phyloP scores from a whole-genome alignment of 2,113 vertebrate genomes.

The Lethenteron reissneri region DNA sequence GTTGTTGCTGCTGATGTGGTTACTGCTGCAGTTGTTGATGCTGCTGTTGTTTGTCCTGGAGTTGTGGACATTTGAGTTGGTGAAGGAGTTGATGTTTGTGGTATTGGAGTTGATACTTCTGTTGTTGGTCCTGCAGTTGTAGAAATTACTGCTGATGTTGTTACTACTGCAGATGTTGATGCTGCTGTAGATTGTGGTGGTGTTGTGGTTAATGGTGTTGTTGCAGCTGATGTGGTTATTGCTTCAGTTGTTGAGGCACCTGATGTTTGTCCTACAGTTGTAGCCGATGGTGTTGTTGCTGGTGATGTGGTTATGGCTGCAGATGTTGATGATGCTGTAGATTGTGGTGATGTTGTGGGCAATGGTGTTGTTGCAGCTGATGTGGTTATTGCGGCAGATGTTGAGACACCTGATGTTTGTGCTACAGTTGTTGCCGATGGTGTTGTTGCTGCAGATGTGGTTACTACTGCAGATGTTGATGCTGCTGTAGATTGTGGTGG shows the following conservation, averaged over 20 bases:
- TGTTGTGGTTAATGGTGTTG: too few species aligned
- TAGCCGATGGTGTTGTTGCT: neutral
- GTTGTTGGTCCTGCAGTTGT: too few species aligned
- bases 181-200: neutral
- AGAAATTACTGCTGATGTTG: neutral
- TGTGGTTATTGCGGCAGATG: neutral
- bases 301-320: neutral
- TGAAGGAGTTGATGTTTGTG: too few species aligned
- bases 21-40: too few species aligned
- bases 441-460: neutral
- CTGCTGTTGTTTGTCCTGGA: too few species aligned
- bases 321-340: neutral
- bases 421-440: neutral
- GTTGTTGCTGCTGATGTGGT: too few species aligned
- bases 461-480: neutral
- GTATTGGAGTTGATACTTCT: too few species aligned
- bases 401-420: neutral
- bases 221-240: neutral
- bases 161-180: neutral
- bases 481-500: neutral
- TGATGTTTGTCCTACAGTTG: neutral
- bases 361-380: too few species aligned
- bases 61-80: too few species aligned
- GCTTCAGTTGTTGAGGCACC: neutral
- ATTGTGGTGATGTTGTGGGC: neutral